These are phyloP conservation scores for Frankliniella intonsa DNA, from an alignment of 2,888 invertebrate genomes.

Conservation along the genomic window DNA sequence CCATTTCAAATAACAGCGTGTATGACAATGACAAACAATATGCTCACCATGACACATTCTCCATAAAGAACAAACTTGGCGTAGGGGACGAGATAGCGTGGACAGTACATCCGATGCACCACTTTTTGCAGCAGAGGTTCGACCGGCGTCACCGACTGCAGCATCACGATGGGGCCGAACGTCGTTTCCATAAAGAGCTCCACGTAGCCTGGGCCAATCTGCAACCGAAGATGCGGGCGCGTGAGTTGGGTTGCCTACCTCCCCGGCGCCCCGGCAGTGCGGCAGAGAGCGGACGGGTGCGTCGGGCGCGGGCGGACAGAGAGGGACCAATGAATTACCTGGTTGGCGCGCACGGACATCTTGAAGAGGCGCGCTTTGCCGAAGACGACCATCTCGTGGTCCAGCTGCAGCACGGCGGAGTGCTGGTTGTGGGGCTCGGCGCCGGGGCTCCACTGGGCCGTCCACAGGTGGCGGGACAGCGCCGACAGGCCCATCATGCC, in stretches of 20 bases:
- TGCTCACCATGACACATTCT: slow-evolving; percentile 63
- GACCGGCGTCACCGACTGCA: slow-evolving; percentile 75
- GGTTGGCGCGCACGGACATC: slow-evolving; percentile 59
- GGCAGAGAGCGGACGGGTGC: neutral
- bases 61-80: slow-evolving; percentile 62
- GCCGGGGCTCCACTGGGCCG: slow-evolving; percentile 55
- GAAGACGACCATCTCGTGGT: slow-evolving; percentile 60
- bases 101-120: slow-evolving; percentile 70
- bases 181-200: slow-evolving; percentile 58
- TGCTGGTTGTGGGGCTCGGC: slow-evolving; percentile 53
- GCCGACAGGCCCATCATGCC: slow-evolving; percentile 47
- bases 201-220: slow-evolving; percentile 74
- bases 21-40: slow-evolving; percentile 28
- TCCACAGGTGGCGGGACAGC: slow-evolving; percentile 58
- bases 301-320: no score
- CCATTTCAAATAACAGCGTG: neutral
- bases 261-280: neutral
- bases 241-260: neutral
- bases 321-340: no score
- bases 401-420: slow-evolving; percentile 58
- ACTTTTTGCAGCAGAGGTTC: slow-evolving; percentile 72
- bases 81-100: slow-evolving; percentile 56
- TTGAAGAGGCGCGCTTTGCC: slow-evolving; percentile 54
- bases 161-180: slow-evolving; percentile 58
- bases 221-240: slow-evolving; percentile 32